Evolutionary conservation across 1,140 invertebrate species (phyloP).

Genomic region (Sycophila sp.): DNA sequence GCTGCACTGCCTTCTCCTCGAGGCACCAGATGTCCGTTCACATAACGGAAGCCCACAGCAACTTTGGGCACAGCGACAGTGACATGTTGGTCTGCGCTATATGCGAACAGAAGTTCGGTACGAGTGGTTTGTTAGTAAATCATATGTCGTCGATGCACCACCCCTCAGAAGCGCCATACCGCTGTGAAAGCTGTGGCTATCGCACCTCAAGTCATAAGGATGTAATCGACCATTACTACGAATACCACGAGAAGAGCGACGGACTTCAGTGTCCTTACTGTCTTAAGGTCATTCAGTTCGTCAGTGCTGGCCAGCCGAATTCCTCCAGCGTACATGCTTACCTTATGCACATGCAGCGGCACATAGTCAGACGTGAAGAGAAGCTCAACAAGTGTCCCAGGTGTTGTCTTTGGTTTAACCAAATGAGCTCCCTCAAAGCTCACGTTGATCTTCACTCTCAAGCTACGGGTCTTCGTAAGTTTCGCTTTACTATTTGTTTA

Average conservation of each 20-base stretch:
- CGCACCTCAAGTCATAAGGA: slow-evolving; percentile 79
- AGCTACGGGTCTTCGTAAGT: slow-evolving; percentile 48
- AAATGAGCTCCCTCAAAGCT: slow-evolving; percentile 68
- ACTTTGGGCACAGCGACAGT: slow-evolving; percentile 58
- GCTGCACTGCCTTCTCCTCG: slow-evolving; percentile 61
- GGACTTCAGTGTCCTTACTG: slow-evolving; percentile 79
- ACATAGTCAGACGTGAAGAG: slow-evolving; percentile 64
- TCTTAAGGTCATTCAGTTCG: slow-evolving; percentile 69
- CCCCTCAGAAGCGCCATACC: slow-evolving; percentile 82
- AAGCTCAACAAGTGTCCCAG: slow-evolving; percentile 73
- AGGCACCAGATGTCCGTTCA: slow-evolving; percentile 60
- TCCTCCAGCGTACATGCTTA: slow-evolving; percentile 57
- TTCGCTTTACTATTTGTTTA: not conserved
- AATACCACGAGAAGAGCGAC: slow-evolving; percentile 71
- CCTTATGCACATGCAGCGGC: slow-evolving; percentile 63
- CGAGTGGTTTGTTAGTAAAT: slow-evolving; percentile 69
- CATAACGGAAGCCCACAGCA: slow-evolving; percentile 59
- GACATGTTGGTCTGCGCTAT: slow-evolving; percentile 73
- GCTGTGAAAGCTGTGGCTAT: slow-evolving; percentile 78
- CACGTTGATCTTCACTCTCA: slow-evolving; percentile 60
- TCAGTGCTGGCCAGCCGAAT: slow-evolving; percentile 23
- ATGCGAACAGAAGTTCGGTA: slow-evolving; percentile 71
- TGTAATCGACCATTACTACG: slow-evolving; percentile 78
- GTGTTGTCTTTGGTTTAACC: slow-evolving; percentile 78
- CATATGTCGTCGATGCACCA: slow-evolving; percentile 82